phyloP scores from a whole-genome alignment of 2,113 vertebrate species.

The Aptenodytes patagonicus region DNA sequence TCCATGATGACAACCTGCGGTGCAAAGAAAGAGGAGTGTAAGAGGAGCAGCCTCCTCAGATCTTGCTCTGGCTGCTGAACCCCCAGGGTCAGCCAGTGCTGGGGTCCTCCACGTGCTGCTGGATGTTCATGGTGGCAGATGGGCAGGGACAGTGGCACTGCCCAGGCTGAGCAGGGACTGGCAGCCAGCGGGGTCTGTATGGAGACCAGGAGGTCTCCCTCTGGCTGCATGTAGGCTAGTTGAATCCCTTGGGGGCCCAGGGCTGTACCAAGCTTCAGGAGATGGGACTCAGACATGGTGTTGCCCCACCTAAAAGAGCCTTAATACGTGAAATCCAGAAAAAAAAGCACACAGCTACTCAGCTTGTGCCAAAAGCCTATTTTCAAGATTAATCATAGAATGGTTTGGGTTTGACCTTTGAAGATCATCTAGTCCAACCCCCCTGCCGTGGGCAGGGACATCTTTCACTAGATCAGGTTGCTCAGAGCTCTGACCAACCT shows the following conservation, averaged over 20 bases:
- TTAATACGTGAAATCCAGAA: not conserved
- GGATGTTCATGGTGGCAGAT: not conserved
- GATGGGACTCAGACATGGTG: not conserved
- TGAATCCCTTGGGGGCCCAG: not conserved
- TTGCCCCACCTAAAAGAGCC: not conserved
- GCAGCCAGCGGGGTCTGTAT: not conserved
- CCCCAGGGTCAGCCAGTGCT: fast-evolving
- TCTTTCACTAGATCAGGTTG: not conserved
- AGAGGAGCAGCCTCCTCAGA: not conserved
- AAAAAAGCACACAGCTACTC: not conserved
- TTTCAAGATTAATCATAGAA: not conserved
- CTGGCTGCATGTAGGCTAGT: not conserved
- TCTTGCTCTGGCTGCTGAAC: not conserved
- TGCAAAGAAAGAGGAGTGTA: not conserved
- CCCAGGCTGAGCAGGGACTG: not conserved
- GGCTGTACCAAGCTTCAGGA: not conserved
- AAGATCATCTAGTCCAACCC: not conserved
- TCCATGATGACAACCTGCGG: conserved; percentile 96
- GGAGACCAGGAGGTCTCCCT: not conserved
- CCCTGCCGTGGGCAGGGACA: not conserved
- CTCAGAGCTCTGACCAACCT: not conserved
- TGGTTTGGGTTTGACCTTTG: not conserved
- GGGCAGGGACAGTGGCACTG: not conserved
- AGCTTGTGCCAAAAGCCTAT: not conserved
- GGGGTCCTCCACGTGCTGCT: not conserved